Evolutionary conservation across 2,113 vertebrate species (phyloP).

Genomic region (Nesogale talazaci): DNA sequence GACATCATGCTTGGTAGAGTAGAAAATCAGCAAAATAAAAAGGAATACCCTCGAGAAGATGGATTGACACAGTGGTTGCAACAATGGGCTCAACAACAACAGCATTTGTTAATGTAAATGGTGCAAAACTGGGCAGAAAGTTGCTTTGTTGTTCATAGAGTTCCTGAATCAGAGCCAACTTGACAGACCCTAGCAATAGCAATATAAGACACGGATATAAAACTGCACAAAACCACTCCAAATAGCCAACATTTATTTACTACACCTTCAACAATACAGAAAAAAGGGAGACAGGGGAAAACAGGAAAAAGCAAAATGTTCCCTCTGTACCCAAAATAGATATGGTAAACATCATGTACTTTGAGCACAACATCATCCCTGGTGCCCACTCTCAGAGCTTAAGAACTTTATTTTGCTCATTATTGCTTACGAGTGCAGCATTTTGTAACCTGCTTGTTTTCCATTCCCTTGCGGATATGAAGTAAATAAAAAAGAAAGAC

Average conservation of each 20-base stretch:
- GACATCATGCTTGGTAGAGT: no score
- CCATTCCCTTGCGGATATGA: neutral
- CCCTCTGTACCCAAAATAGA: neutral
- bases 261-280: conserved; percentile 9
- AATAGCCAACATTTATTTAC: conserved; percentile 32
- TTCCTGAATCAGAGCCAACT: neutral
- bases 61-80: neutral
- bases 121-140: neutral
- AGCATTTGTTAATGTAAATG: neutral
- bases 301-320: conserved; percentile 45
- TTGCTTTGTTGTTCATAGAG: neutral
- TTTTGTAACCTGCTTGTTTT: conserved; percentile 24
- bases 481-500: conserved; percentile 36
- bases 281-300: conserved; percentile 12
- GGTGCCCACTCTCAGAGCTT: neutral
- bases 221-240: neutral
- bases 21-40: no score
- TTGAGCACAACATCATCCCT: neutral
- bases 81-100: neutral
- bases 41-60: neutral
- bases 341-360: neutral
- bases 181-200: neutral
- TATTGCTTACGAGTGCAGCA: neutral
- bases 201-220: neutral
- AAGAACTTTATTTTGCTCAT: neutral